Evolutionary conservation across 2,888 invertebrate genomes (phyloP), one percentile per base, ranked within the genome.

Genomic region (Ceriagrion tenellum): DNA sequence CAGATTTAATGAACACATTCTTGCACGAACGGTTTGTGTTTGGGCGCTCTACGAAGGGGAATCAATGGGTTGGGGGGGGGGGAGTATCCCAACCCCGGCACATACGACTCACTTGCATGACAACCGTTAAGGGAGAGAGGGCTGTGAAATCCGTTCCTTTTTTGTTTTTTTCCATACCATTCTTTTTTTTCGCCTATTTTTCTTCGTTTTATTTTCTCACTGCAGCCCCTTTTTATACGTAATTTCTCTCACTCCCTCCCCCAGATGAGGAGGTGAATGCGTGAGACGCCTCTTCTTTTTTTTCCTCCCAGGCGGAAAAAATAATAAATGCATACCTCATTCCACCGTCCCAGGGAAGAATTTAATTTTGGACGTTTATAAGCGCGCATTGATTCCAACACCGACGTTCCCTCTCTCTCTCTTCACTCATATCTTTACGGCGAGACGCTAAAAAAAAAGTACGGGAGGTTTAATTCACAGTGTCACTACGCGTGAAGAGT

Each of bases 1-100:
- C 69, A 74, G 74, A 93, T 93, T 93, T 93, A 93, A 93, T 93
- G 93, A 93, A 93, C 93, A 74, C 69, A 93, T 93, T 93, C 69
- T 93, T 93, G 69, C 74, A 59, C 30, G 56, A 30, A 81, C 81
- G 81, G 16, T 81, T 81, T 81, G 81, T 26, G 35, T 59, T 20
- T 1, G 91, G 63, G 23, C 2, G 23, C 26, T 23, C 26, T 23
- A 26, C 26, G 47, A 18, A 35, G n/a, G 6, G 59, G 59, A 81
- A 81, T 30, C 81, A 35, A 35, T 81, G 35, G 13, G 16, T 1
- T n/a, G n/a, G 35, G 81, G 35, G 26, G 56, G 55, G 1, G 6
- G 88, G 47, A 47, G 47, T 47, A 47, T 4, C 8, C 47, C n/a
- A n/a, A n/a, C 47, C 47, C 47, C 47, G 23, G 35, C 26, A 63